Evolutionary conservation across 2,888 invertebrate genomes (phyloP).

Genomic region (Cryptocephalus primarius): DNA sequence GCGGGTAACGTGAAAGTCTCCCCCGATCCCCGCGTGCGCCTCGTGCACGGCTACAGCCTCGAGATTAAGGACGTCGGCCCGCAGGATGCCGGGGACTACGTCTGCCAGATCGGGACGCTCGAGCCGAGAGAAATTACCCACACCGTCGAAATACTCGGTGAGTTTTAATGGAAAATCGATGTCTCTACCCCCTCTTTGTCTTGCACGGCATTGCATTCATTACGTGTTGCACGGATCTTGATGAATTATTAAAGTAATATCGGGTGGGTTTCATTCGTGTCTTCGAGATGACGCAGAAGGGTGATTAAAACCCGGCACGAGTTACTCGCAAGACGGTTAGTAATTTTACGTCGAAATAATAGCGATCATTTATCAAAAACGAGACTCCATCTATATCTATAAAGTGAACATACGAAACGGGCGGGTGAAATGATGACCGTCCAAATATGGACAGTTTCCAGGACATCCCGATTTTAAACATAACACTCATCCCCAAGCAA

Average conservation of each 20-base stretch:
- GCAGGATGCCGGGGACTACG: conserved; percentile 56
- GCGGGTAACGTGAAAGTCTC: conserved; percentile 54
- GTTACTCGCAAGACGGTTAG: no score
- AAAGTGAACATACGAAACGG: no score
- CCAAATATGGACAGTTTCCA: no score
- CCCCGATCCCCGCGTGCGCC: conserved; percentile 50
- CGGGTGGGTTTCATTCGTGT: background rate
- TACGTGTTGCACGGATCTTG: conserved; percentile 4
- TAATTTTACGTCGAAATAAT: no score
- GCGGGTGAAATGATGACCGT: no score
- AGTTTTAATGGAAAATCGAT: conserved; percentile 29
- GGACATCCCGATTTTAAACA: no score
- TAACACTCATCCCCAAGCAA: no score
- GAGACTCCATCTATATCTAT: no score
- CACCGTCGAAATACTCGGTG: conserved; percentile 55
- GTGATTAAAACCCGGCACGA: no score
- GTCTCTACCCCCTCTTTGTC: conserved; percentile 4
- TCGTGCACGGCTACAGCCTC: conserved; percentile 52
- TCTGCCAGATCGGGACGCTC: conserved; percentile 56
- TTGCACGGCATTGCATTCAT: background rate
- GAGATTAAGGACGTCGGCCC: conserved; percentile 53
- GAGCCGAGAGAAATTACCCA: conserved; percentile 55
- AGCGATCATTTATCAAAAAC: no score
- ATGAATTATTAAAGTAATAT: background rate
- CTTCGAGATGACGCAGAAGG: background rate